Percentiles rank a stretch among this genome's conserved stretches.
phyloP scores from a whole-genome alignment of 1,140 invertebrate species.

The Tribolium castaneum region DNA sequence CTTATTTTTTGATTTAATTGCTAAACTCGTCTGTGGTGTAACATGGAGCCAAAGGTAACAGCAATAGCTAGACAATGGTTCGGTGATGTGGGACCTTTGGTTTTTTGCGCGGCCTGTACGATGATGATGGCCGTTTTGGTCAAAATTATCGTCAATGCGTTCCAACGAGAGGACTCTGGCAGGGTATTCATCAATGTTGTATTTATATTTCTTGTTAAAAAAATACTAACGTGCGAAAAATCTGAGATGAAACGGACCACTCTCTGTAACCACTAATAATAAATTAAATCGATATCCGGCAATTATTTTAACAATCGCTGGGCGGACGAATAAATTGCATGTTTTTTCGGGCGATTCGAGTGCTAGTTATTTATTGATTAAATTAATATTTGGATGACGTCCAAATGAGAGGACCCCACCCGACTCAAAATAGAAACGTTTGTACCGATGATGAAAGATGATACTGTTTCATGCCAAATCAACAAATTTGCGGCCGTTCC shows the following conservation, averaged over 20 bases:
- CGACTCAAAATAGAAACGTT: neutral
- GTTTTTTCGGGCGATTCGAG: neutral
- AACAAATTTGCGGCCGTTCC: neutral
- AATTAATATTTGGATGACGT: neutral
- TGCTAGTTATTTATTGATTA: neutral
- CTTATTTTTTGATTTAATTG: neutral
- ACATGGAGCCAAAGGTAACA: constrained; percentile 50
- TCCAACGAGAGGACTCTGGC: constrained; percentile 45
- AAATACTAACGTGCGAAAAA: neutral
- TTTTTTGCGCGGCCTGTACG: constrained; percentile 50
- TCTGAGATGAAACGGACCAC: neutral
- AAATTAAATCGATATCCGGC: constrained; percentile 11
- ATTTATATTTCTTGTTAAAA: constrained; percentile 5
- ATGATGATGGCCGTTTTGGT: constrained; percentile 53
- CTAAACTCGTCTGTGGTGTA: neutral
- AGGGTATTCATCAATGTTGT: constrained; percentile 46
- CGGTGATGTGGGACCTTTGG: constrained; percentile 44
- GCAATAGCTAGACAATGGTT: constrained; percentile 50
- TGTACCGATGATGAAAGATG: neutral
- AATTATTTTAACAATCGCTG: constrained; percentile 4
- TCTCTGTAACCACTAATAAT: neutral
- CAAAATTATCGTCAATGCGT: constrained; percentile 52
- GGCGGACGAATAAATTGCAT: neutral
- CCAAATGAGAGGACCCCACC: constrained; percentile 4
- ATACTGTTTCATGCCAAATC: constrained; percentile 14